A percentile compares a stretch with the other conserved stretches of the same genome.
phyloP scores from a whole-genome alignment of 2,113 vertebrate species.

The Periophthalmus modestus region DNA sequence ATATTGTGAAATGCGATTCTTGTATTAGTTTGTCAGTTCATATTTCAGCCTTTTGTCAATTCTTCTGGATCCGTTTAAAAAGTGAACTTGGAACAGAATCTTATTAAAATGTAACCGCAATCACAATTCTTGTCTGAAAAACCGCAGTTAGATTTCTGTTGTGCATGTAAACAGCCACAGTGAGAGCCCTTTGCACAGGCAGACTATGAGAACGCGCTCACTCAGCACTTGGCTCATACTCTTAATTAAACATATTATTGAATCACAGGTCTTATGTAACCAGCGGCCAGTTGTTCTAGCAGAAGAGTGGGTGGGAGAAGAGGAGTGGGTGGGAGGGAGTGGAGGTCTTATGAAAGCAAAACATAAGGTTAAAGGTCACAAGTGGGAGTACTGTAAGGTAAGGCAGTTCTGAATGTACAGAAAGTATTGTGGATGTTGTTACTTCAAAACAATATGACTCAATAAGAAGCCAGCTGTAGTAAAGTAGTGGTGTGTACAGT shows the following conservation, averaged over 20 bases:
- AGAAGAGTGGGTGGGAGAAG: slow-evolving; percentile 17
- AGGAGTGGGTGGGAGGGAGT: slow-evolving; percentile 34
- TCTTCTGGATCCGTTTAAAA: no score
- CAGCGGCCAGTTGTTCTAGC: slow-evolving; percentile 16
- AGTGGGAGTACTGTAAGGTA: background rate
- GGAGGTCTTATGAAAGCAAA: slow-evolving; percentile 24
- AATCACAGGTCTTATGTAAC: slow-evolving; percentile 57
- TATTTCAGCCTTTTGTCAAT: no score
- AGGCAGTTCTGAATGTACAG: background rate
- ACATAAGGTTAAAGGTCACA: background rate
- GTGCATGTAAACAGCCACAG: background rate
- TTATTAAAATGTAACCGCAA: no score
- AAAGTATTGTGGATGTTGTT: background rate
- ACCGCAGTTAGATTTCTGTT: no score
- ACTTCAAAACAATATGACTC: background rate
- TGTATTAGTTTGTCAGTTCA: no score
- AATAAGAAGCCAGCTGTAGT: background rate
- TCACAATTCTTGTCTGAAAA: no score
- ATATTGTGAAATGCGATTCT: no score
- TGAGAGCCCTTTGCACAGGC: background rate
- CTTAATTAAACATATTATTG: slow-evolving; percentile 56
- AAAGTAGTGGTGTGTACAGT: background rate
- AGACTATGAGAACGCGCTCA: slow-evolving; percentile 8
- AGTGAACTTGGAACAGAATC: no score
- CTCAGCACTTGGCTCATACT: slow-evolving; percentile 4